Conservation (phyloP, 2,113 vertebrate species). For the Channa maculata region DNA sequence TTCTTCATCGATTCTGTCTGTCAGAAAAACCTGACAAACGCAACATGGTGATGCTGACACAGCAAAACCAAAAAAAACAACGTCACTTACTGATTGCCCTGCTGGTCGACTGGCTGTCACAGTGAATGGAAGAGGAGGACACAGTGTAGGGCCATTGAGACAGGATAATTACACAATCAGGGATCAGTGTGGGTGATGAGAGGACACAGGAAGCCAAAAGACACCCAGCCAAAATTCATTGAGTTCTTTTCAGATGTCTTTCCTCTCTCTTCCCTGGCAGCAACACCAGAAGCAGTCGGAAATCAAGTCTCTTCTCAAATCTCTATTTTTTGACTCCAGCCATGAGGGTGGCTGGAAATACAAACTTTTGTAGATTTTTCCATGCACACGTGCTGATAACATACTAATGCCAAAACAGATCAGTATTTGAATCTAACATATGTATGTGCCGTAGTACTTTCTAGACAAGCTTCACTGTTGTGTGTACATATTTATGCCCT, state of each 20-base stretch:
- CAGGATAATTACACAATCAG: conserved; percentile 47
- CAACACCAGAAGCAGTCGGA: neutral
- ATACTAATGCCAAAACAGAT: neutral
- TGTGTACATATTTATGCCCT: neutral
- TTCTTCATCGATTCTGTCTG: neutral
- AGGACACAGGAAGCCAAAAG: conserved; percentile 40
- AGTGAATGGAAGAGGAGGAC: conserved; percentile 35
- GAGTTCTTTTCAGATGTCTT: conserved; percentile 25
- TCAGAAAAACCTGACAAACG: neutral
- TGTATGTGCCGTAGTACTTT: neutral
- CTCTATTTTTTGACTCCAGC: no score
- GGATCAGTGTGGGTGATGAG: conserved; percentile 33
- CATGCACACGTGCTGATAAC: neutral
- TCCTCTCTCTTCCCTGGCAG: conserved; percentile 9
- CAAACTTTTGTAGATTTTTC: no score
- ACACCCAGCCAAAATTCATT: conserved; percentile 34
- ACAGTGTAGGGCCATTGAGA: conserved; percentile 17
- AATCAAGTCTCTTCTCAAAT: no score
- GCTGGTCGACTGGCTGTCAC: conserved; percentile 10
- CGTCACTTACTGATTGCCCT: no score
- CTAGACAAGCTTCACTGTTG: neutral
- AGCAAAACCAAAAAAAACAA: neutral
- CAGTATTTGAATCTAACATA: neutral
- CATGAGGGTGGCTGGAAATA: no score
- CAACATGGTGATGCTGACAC: conserved; percentile 17